Evolutionary conservation across 2,797 vertebrate species (phyloP).

Genomic region (Coregonus sp.): DNA sequence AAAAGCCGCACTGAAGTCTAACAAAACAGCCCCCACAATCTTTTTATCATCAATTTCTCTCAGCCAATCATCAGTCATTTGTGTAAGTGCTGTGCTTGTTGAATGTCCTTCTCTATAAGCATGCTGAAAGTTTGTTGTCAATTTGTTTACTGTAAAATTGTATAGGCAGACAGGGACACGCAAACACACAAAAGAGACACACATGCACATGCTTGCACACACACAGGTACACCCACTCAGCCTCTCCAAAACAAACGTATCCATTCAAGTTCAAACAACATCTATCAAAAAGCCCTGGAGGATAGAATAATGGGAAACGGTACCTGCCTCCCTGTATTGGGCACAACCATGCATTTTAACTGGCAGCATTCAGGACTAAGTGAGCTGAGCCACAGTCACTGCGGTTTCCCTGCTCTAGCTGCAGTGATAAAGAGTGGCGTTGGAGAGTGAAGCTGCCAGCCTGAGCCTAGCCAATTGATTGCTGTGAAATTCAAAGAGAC

Average conservation of each 20-base stretch:
- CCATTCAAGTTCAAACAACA: slow-evolving; percentile 6
- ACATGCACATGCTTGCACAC: neutral
- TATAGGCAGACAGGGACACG: neutral
- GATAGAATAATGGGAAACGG: neutral
- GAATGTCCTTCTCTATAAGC: too few relatives aligned
- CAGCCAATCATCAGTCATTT: too few relatives aligned
- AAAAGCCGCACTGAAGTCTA: too few relatives aligned
- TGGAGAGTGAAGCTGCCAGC: slow-evolving; percentile 6
- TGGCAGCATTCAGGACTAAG: too few relatives aligned
- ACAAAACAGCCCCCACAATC: too few relatives aligned
- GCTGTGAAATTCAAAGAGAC: slow-evolving; percentile 37
- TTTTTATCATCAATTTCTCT: too few relatives aligned
- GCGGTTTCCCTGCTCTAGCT: slow-evolving; percentile 28
- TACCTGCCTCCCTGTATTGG: neutral
- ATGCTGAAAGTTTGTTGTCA: too few relatives aligned
- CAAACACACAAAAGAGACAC: neutral
- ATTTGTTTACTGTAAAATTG: too few relatives aligned
- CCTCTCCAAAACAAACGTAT: neutral
- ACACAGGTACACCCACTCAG: neutral
- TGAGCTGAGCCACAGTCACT: neutral
- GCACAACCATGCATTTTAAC: slow-evolving; percentile 15
- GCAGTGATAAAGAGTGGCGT: slow-evolving; percentile 19
- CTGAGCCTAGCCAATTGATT: slow-evolving; percentile 37
- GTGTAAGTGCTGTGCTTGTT: too few relatives aligned
- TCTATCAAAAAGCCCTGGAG: slow-evolving; percentile 11